A percentile compares a stretch with the other conserved stretches of the same genome.
Conservation (phyloP, 2,797 vertebrate genomes). For the Leuciscus waleckii region DNA sequence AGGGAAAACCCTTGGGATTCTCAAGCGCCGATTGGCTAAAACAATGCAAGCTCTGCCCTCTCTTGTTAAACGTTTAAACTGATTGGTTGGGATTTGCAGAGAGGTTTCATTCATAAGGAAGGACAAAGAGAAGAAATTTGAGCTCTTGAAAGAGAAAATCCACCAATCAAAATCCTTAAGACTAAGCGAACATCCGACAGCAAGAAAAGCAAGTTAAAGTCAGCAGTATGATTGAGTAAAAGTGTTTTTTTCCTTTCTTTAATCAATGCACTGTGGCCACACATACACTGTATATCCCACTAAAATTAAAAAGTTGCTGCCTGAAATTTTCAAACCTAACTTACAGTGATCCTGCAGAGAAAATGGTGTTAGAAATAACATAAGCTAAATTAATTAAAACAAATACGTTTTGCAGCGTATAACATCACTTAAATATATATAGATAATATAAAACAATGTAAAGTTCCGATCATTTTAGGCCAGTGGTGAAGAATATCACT, state of each 20-base stretch:
- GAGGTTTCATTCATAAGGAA: slow-evolving; percentile 86
- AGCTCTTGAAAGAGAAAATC: slow-evolving; percentile 82
- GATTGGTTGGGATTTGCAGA: slow-evolving; percentile 72
- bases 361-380: neutral
- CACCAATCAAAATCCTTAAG: slow-evolving; percentile 77
- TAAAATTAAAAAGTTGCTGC: neutral
- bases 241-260: neutral
- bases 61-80: slow-evolving; percentile 67
- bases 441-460: neutral
- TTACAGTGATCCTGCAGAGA: neutral
- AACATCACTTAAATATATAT: neutral
- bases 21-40: slow-evolving; percentile 69
- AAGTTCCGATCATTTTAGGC: neutral
- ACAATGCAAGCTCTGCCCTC: slow-evolving; percentile 66
- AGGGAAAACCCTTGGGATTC: slow-evolving; percentile 66
- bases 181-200: slow-evolving; percentile 68
- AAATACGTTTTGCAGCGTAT: neutral
- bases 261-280: neutral
- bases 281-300: neutral
- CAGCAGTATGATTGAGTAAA: slow-evolving; percentile 65
- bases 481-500: neutral
- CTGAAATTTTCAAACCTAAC: neutral
- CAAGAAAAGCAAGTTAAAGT: slow-evolving; percentile 70
- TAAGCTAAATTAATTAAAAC: neutral
- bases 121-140: slow-evolving; percentile 82